Conservation (phyloP, 2,888 invertebrate species). For the Nemoura dubitans region DNA sequence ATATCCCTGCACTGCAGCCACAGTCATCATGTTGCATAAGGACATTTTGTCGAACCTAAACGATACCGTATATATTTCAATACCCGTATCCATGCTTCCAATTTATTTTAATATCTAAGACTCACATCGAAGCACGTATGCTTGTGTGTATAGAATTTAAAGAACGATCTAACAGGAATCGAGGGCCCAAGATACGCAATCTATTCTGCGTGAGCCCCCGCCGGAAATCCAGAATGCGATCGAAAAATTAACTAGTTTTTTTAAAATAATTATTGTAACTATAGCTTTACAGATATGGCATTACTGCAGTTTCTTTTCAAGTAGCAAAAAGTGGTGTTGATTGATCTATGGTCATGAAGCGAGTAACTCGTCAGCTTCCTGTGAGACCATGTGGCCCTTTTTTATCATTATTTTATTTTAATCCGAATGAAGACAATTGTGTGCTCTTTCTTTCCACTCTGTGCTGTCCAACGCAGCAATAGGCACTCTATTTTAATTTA, state of each 20-base stretch:
- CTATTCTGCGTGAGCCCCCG: neutral
- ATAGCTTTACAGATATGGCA: neutral
- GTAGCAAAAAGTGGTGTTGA: neutral
- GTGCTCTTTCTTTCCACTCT: neutral
- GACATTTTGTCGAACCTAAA: neutral
- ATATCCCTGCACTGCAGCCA: neutral
- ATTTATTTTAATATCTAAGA: slow-evolving; percentile 14
- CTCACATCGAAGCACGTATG: slow-evolving; percentile 9
- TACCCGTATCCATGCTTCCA: neutral
- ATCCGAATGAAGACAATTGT: neutral
- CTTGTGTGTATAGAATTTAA: neutral
- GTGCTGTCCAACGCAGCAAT: slow-evolving; percentile 12
- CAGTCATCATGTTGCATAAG: neutral
- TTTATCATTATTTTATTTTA: neutral
- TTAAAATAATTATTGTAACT: neutral
- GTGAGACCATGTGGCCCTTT: neutral
- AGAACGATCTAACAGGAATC: neutral
- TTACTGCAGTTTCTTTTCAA: neutral
- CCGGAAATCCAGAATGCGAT: no score
- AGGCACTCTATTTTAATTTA: slow-evolving; percentile 32
- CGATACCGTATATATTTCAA: neutral
- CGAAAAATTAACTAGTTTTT: neutral
- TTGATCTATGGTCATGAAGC: neutral
- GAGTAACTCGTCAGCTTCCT: slow-evolving; percentile 7
- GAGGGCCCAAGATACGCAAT: neutral